Evolutionary conservation across 1,140 invertebrate species (phyloP), one percentile per base, ranked within the genome.

Genomic region (Neotoxoptera formosana): DNA sequence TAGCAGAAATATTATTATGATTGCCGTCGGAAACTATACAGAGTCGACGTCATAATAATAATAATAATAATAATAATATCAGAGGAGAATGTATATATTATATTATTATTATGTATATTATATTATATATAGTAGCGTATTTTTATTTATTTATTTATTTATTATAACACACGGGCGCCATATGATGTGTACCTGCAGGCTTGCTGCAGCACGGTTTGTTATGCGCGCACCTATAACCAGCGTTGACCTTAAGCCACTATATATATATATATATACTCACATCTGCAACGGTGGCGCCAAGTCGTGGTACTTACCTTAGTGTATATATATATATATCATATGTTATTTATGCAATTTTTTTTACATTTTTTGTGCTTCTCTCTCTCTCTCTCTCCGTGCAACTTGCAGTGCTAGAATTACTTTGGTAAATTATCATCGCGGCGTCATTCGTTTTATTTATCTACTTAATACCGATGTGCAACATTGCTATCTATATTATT

Each of bases 111-210:
- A 30, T 60, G 56, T 60, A 67, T 30, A n/a, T 60, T 67, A 67
- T 67, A 67, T 21, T 53, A 17, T 67, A 56, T 23, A n/a, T 34
- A 34, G n/a, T 76, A 76, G 60, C n/a, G 60, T 76, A 76, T 76
- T 76, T 76, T n/a, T 76, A 76, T 76, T 76, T 76, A 67, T 67
- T 67, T n/a, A n/a, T n/a, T n/a, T n/a, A 76, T 76, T 76, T 76
- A 76, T n/a, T n/a, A 76, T 76, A 17, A n/a, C 30, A 67, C 30
- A 67, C 60, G 60, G 30, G 30, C 56, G 60, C 30, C 60, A 67
- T n/a, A n/a, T 67, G 11, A 67, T 67, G 60, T 67, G 30, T n/a
- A 14, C 60, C 60, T 76, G 60, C 60, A 34, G 60, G 60, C 60
- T 76, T 76, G 60, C 30, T 76, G 60, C 30, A 76, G 60, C 21